These are phyloP conservation scores for Zhuqinia jingwanae DNA, from an alignment of 2,888 invertebrate genomes.

Conservation along the genomic window DNA sequence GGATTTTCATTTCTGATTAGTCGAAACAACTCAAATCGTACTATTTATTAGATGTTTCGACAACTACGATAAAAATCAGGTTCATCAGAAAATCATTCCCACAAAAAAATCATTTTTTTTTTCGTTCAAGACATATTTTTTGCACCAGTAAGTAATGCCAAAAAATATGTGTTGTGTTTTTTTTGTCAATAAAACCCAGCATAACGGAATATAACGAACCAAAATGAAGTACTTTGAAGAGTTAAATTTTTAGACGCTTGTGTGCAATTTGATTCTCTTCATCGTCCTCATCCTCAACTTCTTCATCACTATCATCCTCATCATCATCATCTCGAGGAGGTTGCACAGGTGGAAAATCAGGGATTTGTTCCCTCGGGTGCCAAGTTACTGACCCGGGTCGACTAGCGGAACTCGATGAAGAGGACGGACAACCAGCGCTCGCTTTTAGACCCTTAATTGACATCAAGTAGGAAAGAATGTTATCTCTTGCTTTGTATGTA, in stretches of 20 bases:
- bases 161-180: too few relatives aligned
- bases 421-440: constrained; percentile 60
- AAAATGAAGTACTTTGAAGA: constrained; percentile 17
- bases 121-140: too few relatives aligned
- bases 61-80: constrained; percentile 18
- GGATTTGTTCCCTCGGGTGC: constrained; percentile 78
- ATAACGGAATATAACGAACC: constrained; percentile 43
- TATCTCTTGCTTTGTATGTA: not conserved
- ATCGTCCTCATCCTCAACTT: constrained; percentile 61
- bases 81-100: constrained; percentile 11
- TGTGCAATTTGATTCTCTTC: constrained; percentile 48
- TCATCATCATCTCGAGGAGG: constrained; percentile 71
- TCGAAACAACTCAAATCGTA: constrained; percentile 44
- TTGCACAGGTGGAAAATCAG: constrained; percentile 79
- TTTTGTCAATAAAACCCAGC: not conserved
- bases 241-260: constrained; percentile 58
- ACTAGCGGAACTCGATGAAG: constrained; percentile 68
- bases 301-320: constrained; percentile 71
- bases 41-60: constrained; percentile 29
- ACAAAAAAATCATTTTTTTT: too few relatives aligned
- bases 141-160: too few relatives aligned
- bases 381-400: constrained; percentile 68
- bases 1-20: not conserved
- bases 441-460: constrained; percentile 66
- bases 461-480: constrained; percentile 33